phyloP scores from a whole-genome alignment of 2,888 invertebrate genomes.

The Zootermopsis nevadensis region DNA sequence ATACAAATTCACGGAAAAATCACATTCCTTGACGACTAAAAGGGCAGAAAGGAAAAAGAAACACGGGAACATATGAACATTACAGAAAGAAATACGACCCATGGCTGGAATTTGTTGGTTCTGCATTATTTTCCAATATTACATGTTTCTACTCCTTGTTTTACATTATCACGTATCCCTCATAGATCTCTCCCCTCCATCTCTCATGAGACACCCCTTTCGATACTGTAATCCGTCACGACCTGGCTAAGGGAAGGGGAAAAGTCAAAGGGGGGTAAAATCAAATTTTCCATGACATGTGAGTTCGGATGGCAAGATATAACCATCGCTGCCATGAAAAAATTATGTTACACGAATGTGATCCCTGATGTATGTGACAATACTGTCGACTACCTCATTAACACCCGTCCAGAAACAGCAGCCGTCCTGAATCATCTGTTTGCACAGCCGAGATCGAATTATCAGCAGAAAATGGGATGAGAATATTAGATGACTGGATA shows the following conservation, averaged over 20 bases:
- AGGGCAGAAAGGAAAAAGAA: too few species aligned
- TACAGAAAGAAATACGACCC: neutral
- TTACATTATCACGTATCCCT: conserved; percentile 11
- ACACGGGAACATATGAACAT: neutral
- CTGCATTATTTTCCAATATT: neutral
- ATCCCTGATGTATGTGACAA: conserved; percentile 3
- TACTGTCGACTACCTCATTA: conserved; percentile 22
- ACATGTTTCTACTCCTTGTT: neutral
- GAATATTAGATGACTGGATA: conserved; percentile 48
- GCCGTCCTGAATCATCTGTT: conserved; percentile 45
- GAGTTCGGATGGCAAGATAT: neutral
- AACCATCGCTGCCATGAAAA: neutral
- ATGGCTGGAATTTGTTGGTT: neutral
- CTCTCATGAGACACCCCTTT: neutral
- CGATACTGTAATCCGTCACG: conserved; percentile 5
- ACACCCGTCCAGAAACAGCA: neutral
- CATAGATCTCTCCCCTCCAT: neutral
- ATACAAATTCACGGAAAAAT: too few species aligned
- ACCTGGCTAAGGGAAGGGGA: neutral
- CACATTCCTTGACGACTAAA: too few species aligned
- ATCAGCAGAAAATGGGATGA: conserved; percentile 42
- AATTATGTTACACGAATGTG: neutral
- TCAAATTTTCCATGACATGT: conserved; percentile 28
- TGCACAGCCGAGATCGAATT: neutral
- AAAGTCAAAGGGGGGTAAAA: conserved; percentile 16